phyloP scores from a whole-genome alignment of 1,140 invertebrate species.

The Cherax destructor region DNA sequence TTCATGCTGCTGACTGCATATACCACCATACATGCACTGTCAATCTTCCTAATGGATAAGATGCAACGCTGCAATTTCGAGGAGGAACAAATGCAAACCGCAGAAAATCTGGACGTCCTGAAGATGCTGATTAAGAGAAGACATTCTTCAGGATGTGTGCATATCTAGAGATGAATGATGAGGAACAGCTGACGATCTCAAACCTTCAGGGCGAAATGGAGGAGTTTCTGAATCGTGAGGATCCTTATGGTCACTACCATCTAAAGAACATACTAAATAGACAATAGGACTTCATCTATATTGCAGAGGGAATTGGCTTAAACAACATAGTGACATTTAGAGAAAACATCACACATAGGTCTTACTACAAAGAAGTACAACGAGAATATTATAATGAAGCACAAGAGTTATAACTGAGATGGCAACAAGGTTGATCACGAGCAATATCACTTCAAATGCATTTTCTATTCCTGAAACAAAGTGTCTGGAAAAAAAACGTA shows the following conservation, averaged over 20 bases:
- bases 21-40: slow-evolving; percentile 36
- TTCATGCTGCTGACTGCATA: slow-evolving; percentile 39
- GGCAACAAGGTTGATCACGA: no score
- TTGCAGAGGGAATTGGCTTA: slow-evolving; percentile 5
- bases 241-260: neutral
- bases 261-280: slow-evolving; percentile 2
- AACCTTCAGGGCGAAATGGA: slow-evolving; percentile 28
- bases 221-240: slow-evolving; percentile 4
- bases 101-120: slow-evolving; percentile 39
- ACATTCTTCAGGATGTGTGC: slow-evolving; percentile 56
- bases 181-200: slow-evolving; percentile 49
- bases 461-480: no score
- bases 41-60: slow-evolving; percentile 28
- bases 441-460: no score
- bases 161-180: slow-evolving; percentile 52
- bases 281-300: neutral
- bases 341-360: slow-evolving; percentile 29
- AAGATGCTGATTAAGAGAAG: slow-evolving; percentile 25
- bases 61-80: slow-evolving; percentile 18
- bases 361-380: neutral
- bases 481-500: no score
- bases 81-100: no score
- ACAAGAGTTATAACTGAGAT: slow-evolving; percentile 26
- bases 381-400: neutral
- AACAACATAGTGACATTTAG: slow-evolving; percentile 21